Conservation (phyloP, 37 sponge, comb jelly and placozoan species). For the Bolinopsis microptera region DNA sequence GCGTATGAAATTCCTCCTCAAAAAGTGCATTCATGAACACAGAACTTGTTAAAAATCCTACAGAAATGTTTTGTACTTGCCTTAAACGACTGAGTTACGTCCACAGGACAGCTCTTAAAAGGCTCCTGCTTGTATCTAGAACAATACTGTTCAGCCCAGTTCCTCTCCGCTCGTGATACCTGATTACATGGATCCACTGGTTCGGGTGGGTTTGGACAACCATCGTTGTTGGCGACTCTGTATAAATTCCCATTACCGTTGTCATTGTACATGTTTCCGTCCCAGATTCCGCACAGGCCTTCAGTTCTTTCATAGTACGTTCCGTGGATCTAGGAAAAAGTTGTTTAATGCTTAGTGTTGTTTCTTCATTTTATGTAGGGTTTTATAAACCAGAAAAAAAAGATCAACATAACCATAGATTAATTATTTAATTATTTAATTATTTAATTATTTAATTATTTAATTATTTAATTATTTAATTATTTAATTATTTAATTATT, state of each 20-base stretch:
- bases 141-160: constrained; percentile 54
- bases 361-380: neutral
- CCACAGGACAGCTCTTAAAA: constrained; percentile 12
- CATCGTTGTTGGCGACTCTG: constrained; percentile 1
- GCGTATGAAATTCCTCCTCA: neutral
- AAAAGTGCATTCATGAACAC: too few species aligned
- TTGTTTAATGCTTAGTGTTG: too few species aligned
- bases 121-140: constrained; percentile 47
- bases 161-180: constrained; percentile 14
- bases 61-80: too few species aligned
- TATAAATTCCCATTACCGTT: neutral
- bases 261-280: constrained; percentile 25
- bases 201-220: neutral
- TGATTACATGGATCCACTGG: constrained; percentile 23
- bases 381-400: neutral
- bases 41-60: too few species aligned
- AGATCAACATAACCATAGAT: neutral
- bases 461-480: too few species aligned
- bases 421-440: neutral
- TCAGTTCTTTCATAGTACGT: constrained; percentile 42
- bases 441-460: too few species aligned
- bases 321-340: constrained; percentile 53
- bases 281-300: constrained; percentile 39
- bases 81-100: neutral
- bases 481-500: too few species aligned